Conservation (phyloP, 1,140 invertebrate genomes). For the Ceratina australensis region DNA sequence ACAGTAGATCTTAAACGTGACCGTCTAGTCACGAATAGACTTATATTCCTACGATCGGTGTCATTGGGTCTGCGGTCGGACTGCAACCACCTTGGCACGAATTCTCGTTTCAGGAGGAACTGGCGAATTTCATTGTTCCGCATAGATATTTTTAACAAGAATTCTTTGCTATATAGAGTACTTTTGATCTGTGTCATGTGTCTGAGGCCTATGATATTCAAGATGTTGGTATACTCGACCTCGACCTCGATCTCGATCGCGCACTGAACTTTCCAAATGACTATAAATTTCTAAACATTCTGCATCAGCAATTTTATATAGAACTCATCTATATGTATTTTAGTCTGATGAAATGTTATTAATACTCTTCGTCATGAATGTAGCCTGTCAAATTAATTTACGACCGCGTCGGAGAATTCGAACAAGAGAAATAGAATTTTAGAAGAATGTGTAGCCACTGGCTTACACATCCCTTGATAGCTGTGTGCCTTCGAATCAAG, state of each 20-base stretch:
- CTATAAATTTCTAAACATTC: conserved; percentile 4
- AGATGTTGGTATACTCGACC: neutral
- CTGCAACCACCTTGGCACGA: conserved; percentile 39
- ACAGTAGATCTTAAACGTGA: conserved; percentile 37
- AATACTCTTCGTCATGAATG: neutral
- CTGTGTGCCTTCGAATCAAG: conserved; percentile 7
- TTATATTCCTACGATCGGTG: conserved; percentile 42
- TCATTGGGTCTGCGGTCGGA: conserved; percentile 23
- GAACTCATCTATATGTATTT: neutral
- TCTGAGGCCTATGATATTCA: neutral
- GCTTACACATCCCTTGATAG: neutral
- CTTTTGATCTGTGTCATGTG: neutral
- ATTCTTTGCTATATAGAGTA: neutral
- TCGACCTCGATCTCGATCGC: conserved; percentile 6
- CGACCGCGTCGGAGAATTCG: too few relatives aligned
- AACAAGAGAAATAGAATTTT: neutral
- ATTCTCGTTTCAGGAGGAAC: conserved; percentile 7
- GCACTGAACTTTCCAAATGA: neutral
- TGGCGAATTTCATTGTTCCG: conserved; percentile 14
- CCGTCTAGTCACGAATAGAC: conserved; percentile 42
- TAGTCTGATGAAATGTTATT: neutral
- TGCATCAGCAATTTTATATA: neutral
- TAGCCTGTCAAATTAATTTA: too few relatives aligned
- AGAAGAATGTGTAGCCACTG: too few relatives aligned
- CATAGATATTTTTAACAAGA: neutral